Conservation (phyloP, 2,113 vertebrate species). For the Cynoglossus semilaevis region DNA sequence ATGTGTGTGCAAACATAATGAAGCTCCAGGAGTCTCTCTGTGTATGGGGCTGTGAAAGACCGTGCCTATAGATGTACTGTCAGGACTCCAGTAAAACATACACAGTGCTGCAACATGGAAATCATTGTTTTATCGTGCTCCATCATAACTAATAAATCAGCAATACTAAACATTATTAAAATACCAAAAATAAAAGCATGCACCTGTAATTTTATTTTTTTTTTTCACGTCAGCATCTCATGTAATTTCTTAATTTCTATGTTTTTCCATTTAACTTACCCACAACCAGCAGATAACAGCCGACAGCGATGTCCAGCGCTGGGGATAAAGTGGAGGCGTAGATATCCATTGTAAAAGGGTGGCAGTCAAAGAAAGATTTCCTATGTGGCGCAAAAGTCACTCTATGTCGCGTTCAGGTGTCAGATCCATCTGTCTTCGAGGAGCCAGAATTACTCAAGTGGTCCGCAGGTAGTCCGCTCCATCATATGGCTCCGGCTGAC, state of each 20-base stretch:
- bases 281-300: constrained; percentile 77
- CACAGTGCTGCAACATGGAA: too few species aligned
- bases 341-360: constrained; percentile 64
- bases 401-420: constrained; percentile 7
- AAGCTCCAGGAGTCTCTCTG: neutral
- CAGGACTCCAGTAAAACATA: neutral
- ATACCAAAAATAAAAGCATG: too few species aligned
- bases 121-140: too few species aligned
- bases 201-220: too few species aligned
- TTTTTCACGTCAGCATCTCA: too few species aligned
- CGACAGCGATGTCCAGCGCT: constrained; percentile 77
- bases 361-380: neutral
- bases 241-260: neutral
- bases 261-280: constrained; percentile 67
- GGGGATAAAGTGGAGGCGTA: constrained; percentile 81
- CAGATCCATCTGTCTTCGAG: constrained; percentile 44
- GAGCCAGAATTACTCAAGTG: neutral
- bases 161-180: too few species aligned
- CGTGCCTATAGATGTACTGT: neutral
- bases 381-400: constrained; percentile 3
- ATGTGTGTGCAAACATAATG: neutral
- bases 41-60: neutral
- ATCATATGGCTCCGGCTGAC: neutral
- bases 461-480: neutral
- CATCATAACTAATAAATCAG: too few species aligned